These are phyloP conservation scores for Garrulus glandarius DNA, from an alignment of 2,797 vertebrate species.

Conservation along the genomic window DNA sequence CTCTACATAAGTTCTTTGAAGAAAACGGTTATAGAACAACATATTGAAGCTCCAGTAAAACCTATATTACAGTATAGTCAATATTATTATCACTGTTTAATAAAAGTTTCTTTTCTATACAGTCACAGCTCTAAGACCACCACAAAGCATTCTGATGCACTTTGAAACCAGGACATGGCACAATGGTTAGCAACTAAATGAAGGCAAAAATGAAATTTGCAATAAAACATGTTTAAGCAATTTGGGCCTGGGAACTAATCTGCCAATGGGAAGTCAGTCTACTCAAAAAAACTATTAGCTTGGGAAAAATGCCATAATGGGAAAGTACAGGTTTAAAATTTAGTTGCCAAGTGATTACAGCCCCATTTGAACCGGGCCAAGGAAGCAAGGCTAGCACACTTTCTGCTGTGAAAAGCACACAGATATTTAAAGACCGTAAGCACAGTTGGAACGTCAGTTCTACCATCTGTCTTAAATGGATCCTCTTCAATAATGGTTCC, in stretches of 20 bases:
- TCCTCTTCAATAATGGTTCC: not conserved
- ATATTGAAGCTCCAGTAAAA: not conserved
- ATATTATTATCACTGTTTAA: not conserved
- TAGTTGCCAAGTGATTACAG: not conserved
- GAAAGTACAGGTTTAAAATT: not conserved
- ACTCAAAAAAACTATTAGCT: not conserved
- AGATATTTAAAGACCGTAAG: conserved; percentile 6
- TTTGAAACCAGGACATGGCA: not conserved
- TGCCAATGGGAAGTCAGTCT: not conserved
- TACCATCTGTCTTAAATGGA: conserved; percentile 26
- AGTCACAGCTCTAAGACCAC: not conserved
- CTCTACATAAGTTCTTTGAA: not conserved
- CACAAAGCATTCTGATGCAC: not conserved
- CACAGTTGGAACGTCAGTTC: not conserved
- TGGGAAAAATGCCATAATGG: not conserved
- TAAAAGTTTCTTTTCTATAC: not conserved
- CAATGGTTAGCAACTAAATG: not conserved
- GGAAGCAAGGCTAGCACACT: not conserved
- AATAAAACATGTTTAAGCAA: not conserved
- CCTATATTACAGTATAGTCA: not conserved
- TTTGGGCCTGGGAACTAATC: not conserved
- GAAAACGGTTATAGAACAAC: not conserved
- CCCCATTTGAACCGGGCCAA: not conserved
- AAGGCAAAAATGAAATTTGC: not conserved
- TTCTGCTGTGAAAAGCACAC: not conserved